Conservation (phyloP, 2,113 vertebrate species). For the Paramormyrops kingsleyae region DNA sequence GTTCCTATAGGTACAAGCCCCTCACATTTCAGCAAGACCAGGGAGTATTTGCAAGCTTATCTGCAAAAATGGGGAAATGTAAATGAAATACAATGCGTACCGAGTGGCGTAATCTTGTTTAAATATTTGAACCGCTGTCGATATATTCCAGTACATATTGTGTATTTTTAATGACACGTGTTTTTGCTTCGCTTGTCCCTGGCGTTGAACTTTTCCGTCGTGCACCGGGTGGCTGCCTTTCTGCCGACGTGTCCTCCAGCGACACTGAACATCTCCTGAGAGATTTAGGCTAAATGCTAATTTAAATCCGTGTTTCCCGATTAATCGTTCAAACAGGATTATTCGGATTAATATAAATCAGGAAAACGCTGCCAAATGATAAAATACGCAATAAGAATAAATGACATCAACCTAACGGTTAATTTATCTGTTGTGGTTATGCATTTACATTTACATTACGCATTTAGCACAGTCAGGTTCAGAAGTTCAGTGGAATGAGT, state of each 20-base stretch:
- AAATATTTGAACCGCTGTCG: background rate
- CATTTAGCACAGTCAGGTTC: background rate
- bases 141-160: background rate
- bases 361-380: background rate
- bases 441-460: background rate
- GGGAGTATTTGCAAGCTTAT: background rate
- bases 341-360: background rate
- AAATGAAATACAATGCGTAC: background rate
- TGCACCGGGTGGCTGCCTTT: background rate
- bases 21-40: background rate
- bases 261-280: background rate
- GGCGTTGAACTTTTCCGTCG: background rate
- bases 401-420: background rate
- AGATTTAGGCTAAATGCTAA: background rate
- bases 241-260: background rate
- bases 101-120: background rate
- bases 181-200: background rate
- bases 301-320: background rate
- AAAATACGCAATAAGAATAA: background rate
- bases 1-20: background rate
- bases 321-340: background rate
- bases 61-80: background rate
- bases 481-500: background rate
- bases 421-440: background rate
- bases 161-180: background rate